Evolutionary conservation across 2,888 invertebrate genomes (phyloP).

Genomic region (Pristionchus fissidentatus): DNA sequence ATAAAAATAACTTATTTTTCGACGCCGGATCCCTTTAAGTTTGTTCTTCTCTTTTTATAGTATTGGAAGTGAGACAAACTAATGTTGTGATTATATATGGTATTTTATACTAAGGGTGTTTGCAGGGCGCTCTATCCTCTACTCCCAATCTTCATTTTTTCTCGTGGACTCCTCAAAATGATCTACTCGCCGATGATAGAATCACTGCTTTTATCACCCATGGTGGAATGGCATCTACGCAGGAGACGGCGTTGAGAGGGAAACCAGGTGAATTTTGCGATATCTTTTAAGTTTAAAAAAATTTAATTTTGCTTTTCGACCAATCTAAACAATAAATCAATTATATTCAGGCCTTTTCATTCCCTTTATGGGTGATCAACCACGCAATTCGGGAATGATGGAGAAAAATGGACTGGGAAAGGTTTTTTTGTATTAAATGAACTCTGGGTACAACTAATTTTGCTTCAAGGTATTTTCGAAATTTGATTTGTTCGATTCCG

Average conservation of each 20-base stretch:
- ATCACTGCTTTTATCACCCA: neutral
- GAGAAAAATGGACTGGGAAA: conserved; percentile 15
- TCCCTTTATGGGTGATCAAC: conserved; percentile 4
- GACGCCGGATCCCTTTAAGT: no score
- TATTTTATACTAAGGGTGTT: no score
- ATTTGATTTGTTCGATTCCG: neutral
- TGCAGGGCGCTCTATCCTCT: neutral
- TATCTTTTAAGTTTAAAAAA: neutral
- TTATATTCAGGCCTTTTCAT: neutral
- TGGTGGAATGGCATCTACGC: conserved; percentile 20
- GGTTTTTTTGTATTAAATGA: neutral
- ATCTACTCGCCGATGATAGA: neutral
- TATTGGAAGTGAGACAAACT: no score
- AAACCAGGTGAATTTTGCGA: neutral
- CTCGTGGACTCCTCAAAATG: conserved; percentile 7
- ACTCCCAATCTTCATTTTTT: neutral
- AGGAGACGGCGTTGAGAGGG: neutral
- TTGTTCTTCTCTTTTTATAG: no score
- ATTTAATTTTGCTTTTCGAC: neutral
- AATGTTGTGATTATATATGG: no score
- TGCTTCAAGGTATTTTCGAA: neutral
- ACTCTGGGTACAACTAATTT: neutral
- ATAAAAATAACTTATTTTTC: no score
- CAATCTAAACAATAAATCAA: no score
- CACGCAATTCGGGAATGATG: conserved; percentile 14